Percentiles rank a stretch among this genome's conserved stretches.
phyloP scores from a whole-genome alignment of 2,888 invertebrate genomes.

The Candidula unifasciata region DNA sequence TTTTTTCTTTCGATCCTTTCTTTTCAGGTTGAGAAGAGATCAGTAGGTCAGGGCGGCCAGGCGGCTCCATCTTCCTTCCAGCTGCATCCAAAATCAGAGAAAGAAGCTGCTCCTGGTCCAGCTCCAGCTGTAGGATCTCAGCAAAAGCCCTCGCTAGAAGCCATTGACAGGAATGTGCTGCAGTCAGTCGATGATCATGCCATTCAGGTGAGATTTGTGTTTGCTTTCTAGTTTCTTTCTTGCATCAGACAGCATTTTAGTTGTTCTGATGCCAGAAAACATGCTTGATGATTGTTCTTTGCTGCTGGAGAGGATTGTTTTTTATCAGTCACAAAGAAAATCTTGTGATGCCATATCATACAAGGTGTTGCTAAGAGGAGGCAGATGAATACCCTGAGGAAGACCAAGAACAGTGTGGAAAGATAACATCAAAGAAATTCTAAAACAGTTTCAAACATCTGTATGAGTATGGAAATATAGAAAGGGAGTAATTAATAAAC shows the following conservation, averaged over 20 bases:
- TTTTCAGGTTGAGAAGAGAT: conserved; percentile 61
- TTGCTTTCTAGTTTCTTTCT: background rate
- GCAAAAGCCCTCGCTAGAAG: conserved; percentile 74
- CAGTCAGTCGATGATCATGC: conserved; percentile 77
- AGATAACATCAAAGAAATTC: no score
- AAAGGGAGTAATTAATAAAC: no score
- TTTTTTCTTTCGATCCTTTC: no score
- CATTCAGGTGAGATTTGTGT: conserved; percentile 70
- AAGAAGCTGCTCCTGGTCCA: conserved; percentile 68
- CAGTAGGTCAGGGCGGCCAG: conserved; percentile 67
- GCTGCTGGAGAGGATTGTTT: no score
- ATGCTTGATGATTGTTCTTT: no score
- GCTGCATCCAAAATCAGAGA: conserved; percentile 67
- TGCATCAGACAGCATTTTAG: background rate
- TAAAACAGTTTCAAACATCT: no score
- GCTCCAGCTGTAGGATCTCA: conserved; percentile 66
- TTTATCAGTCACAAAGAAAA: no score
- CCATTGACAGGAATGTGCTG: conserved; percentile 74
- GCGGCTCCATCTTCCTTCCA: conserved; percentile 71
- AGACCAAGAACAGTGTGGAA: no score
- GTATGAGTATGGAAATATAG: no score
- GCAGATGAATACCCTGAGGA: no score
- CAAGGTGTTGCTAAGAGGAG: no score
- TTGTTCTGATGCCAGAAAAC: background rate
- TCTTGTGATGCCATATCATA: no score